Conservation (phyloP, 1,140 invertebrate genomes). For the Calliphora vicina region DNA sequence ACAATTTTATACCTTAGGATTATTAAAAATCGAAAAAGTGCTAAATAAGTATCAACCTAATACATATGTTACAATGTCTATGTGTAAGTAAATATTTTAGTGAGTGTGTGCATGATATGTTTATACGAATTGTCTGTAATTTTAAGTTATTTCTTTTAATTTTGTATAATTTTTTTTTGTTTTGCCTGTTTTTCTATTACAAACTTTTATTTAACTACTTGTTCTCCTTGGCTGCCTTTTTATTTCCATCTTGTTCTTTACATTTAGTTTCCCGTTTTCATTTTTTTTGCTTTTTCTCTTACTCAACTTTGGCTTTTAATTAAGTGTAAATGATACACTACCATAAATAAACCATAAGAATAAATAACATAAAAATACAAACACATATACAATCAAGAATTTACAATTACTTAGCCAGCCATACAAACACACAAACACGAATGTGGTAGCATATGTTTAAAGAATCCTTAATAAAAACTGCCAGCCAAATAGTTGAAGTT, state of each 20-base stretch:
- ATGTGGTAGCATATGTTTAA: conserved; percentile 6
- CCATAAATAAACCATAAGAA: conserved; percentile 24
- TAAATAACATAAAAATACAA: neutral
- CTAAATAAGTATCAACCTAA: too few species aligned
- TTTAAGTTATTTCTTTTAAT: neutral
- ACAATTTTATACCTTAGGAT: too few species aligned
- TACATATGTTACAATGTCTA: too few species aligned
- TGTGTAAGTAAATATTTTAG: neutral
- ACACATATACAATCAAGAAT: neutral
- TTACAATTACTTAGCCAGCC: neutral
- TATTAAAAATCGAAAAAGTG: too few species aligned
- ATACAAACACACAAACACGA: neutral
- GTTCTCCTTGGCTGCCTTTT: neutral
- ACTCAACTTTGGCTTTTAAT: conserved; percentile 33
- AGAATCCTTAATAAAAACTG: neutral
- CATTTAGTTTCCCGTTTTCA: neutral
- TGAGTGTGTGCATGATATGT: neutral
- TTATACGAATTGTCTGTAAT: neutral
- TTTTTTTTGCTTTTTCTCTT: neutral
- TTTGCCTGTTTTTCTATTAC: neutral
- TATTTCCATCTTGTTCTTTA: neutral
- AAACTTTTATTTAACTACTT: neutral
- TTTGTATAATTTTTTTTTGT: neutral
- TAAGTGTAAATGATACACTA: conserved; percentile 32
- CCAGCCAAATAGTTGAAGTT: neutral